Evolutionary conservation across 2,113 vertebrate species (phyloP).

Genomic region (Geothlypis trichas): DNA sequence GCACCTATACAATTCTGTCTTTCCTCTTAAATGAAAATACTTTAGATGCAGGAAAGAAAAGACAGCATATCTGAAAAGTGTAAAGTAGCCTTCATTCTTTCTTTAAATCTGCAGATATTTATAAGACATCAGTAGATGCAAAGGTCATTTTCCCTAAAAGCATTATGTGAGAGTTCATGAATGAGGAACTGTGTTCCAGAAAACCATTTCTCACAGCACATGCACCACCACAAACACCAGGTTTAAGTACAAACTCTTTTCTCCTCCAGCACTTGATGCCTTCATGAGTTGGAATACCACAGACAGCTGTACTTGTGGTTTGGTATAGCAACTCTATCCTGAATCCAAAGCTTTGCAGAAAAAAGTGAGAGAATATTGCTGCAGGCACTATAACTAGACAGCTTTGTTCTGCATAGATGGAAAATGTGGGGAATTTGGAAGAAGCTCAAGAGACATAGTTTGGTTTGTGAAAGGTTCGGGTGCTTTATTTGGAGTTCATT

Average conservation of each 20-base stretch:
- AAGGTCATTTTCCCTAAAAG: neutral
- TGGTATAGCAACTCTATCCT: neutral
- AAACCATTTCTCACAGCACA: neutral
- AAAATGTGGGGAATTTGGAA: neutral
- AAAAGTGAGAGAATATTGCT: neutral
- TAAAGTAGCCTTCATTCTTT: neutral
- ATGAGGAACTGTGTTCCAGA: neutral
- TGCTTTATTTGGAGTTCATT: neutral
- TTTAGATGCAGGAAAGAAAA: neutral
- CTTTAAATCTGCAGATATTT: neutral
- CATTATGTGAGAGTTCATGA: neutral
- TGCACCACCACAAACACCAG: neutral
- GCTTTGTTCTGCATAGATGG: neutral
- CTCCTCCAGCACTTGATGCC: neutral
- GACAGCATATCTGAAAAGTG: neutral
- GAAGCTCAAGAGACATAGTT: neutral
- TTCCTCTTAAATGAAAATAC: neutral
- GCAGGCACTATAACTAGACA: neutral
- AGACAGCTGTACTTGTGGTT: neutral
- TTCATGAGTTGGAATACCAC: neutral
- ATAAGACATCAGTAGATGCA: neutral
- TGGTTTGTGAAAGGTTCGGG: neutral
- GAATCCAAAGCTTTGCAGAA: neutral
- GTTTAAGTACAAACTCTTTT: neutral
- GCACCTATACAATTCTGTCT: neutral